These are phyloP conservation scores for Dryococelus australis DNA, from an alignment of 2,888 invertebrate genomes.

Conservation along the genomic window DNA sequence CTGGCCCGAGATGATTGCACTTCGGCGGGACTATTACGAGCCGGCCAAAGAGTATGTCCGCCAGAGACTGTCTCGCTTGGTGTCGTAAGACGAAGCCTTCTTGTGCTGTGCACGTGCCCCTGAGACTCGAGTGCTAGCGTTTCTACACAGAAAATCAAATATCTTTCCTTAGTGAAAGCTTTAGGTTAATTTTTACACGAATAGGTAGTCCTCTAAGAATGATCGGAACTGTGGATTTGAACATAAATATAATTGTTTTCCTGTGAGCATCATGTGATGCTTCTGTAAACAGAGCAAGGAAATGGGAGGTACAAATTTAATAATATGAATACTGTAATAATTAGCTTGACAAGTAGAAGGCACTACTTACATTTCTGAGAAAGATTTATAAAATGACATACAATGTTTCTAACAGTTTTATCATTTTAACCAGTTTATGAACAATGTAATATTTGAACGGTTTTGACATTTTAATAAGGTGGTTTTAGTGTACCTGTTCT, in stretches of 20 bases:
- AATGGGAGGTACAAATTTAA: neutral
- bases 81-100: slow-evolving; percentile 19
- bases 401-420: neutral
- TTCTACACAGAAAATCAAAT: slow-evolving; percentile 1
- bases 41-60: slow-evolving; percentile 81
- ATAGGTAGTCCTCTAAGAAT: neutral
- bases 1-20: slow-evolving; percentile 76
- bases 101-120: neutral
- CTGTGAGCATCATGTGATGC: neutral
- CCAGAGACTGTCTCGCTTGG: slow-evolving; percentile 34
- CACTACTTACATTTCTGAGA: neutral
- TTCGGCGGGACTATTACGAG: slow-evolving; percentile 82
- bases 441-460: neutral
- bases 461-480: neutral
- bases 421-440: neutral
- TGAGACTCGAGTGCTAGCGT: neutral
- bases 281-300: slow-evolving; percentile 6
- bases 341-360: neutral
- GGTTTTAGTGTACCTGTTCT: neutral
- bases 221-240: neutral
- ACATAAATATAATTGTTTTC: neutral
- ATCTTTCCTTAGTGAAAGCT: neutral
- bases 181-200: slow-evolving; percentile 9
- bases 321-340: neutral
- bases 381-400: neutral